These are phyloP conservation scores for Cotesia congregata DNA, from an alignment of 2,888 invertebrate species.

Conservation along the genomic window DNA sequence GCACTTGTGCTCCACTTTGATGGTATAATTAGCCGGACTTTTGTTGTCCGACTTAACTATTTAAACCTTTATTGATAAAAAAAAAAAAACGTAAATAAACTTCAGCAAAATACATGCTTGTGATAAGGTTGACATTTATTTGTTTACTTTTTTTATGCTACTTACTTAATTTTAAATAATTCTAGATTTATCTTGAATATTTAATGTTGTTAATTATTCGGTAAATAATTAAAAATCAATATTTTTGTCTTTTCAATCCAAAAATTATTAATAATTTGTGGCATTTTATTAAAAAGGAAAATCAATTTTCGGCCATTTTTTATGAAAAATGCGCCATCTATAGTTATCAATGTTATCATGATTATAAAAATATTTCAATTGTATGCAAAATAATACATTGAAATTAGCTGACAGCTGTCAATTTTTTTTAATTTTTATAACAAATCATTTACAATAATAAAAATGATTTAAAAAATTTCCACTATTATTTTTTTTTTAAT, in stretches of 20 bases:
- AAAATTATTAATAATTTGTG: not conserved
- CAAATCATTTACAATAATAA: too few species aligned
- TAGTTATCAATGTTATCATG: not conserved
- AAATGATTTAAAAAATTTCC: too few species aligned
- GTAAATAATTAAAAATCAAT: not conserved
- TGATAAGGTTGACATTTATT: not conserved
- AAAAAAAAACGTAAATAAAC: slow-evolving; percentile 28
- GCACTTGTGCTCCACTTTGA: slow-evolving; percentile 67
- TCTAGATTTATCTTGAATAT: not conserved
- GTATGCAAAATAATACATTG: too few species aligned
- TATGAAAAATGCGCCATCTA: slow-evolving; percentile 25
- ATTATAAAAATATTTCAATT: too few species aligned
- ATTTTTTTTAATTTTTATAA: too few species aligned
- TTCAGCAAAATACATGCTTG: not conserved
- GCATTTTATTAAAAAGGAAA: not conserved
- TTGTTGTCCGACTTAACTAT: slow-evolving; percentile 21
- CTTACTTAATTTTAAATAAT: not conserved
- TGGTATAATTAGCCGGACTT: slow-evolving; percentile 17
- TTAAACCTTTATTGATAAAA: slow-evolving; percentile 23
- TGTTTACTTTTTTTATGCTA: not conserved
- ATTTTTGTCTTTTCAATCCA: not conserved
- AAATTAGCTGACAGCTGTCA: too few species aligned
- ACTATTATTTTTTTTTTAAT: too few species aligned
- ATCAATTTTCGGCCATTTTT: slow-evolving; percentile 32
- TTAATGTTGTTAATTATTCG: not conserved